These are phyloP conservation scores for Linnaemya vulpina DNA, from an alignment of 2,888 invertebrate species.

Conservation along the genomic window DNA sequence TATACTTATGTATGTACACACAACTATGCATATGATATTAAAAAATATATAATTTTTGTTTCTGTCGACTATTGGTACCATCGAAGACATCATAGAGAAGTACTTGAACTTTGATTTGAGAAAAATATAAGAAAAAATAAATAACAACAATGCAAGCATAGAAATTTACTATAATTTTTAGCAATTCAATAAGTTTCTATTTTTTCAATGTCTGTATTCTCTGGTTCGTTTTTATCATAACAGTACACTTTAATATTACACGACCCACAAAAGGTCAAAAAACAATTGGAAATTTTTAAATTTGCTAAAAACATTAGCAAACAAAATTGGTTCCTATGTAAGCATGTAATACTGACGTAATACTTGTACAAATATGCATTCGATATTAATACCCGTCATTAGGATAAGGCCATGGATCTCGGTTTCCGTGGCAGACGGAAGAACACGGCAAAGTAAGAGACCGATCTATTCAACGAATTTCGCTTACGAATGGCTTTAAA, in stretches of 20 bases:
- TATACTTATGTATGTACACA: slow-evolving; percentile 23
- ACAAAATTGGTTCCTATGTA: neutral
- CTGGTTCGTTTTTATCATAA: slow-evolving; percentile 55
- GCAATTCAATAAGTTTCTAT: slow-evolving; percentile 62
- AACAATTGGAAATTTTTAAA: slow-evolving; percentile 50
- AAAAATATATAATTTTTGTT: slow-evolving; percentile 21
- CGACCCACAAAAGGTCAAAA: slow-evolving; percentile 67
- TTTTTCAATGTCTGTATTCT: neutral
- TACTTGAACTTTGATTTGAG: slow-evolving; percentile 65
- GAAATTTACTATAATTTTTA: slow-evolving; percentile 67
- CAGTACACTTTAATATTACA: slow-evolving; percentile 64
- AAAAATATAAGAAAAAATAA: slow-evolving; percentile 5
- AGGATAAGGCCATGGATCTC: neutral
- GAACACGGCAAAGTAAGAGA: neutral
- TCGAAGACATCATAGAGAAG: slow-evolving; percentile 52
- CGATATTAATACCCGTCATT: neutral
- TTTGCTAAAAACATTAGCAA: slow-evolving; percentile 27
- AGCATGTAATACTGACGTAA: neutral
- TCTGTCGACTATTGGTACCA: slow-evolving; percentile 12
- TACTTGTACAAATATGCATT: neutral
- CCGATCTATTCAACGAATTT: too few relatives aligned
- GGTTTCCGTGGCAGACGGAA: neutral
- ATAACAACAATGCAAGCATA: slow-evolving; percentile 10
- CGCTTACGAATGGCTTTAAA: too few relatives aligned
- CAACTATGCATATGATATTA: too few relatives aligned